Percentiles rank a stretch among this genome's conserved stretches.
Evolutionary conservation across 2,888 invertebrate genomes (phyloP).

Genomic region (Drosophila nigritarsus): DNA sequence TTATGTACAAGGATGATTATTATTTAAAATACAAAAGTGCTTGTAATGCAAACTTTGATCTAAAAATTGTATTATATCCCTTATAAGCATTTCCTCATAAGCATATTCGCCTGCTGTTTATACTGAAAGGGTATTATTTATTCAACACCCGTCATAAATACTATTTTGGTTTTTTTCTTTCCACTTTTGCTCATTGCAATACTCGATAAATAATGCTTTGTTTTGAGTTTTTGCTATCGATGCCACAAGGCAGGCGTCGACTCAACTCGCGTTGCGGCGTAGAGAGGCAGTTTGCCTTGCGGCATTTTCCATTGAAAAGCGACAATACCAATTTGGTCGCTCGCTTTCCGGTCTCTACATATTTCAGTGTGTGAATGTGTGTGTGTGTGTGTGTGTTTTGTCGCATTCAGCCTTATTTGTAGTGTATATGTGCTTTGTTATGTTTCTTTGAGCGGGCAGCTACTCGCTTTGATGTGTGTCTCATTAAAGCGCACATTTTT

Average conservation of each 20-base stretch:
- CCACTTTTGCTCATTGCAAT: constrained; percentile 1
- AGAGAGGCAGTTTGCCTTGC: constrained; percentile 33
- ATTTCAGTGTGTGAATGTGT: constrained; percentile 29
- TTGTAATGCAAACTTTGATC: not conserved
- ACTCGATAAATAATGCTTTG: constrained; percentile 25
- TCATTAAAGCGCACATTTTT: constrained; percentile 60
- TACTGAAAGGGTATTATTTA: not conserved
- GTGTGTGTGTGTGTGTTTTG: not conserved
- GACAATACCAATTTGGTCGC: constrained; percentile 65
- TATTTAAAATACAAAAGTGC: not conserved
- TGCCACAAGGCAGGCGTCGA: constrained; percentile 35
- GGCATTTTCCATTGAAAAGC: constrained; percentile 67
- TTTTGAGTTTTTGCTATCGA: constrained; percentile 42
- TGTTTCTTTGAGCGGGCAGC: constrained; percentile 13
- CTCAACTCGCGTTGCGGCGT: not conserved
- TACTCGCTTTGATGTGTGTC: constrained; percentile 45
- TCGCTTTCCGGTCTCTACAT: constrained; percentile 67
- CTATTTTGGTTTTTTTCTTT: not conserved
- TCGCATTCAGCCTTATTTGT: constrained; percentile 44
- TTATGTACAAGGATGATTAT: no score
- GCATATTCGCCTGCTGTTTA: not conserved
- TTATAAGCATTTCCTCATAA: not conserved
- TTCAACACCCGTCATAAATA: not conserved
- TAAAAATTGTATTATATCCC: not conserved
- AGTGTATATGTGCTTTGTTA: constrained; percentile 19